Base-by-base conservation (phyloP, 2,888 invertebrate species). In the Lasius fuliginosus region DNA sequence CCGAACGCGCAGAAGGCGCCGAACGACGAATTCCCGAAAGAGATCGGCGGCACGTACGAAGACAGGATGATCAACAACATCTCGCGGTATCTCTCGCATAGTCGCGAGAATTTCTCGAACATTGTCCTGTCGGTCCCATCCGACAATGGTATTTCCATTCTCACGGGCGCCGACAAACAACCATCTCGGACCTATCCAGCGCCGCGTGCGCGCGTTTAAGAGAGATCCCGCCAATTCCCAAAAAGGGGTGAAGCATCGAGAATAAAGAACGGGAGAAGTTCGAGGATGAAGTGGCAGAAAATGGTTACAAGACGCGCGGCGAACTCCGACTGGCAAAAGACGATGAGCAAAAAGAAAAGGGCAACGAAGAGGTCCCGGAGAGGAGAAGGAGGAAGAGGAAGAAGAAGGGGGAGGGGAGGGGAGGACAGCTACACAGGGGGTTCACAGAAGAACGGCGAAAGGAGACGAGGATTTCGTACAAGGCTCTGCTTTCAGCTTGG, bases 401-500 rank as follows among this genome's bases (percentile, higher is more conserved):
- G 77, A 84, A 82, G 76, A 1, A 18, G 33, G 67, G 76, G 77
- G 67, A 82, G 85, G 82, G 81, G 79, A 68, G 84, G 82, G 56
- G 67, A 60, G 58, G 79, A 79, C 87, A 81, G 76, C 60, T 46
- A 71, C 60, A 79, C 60, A 49, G 36, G 82, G 82, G 68, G 83
- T 42, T 53, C 58, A n/a, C 56, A 83, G 82, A 76, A 79, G 62
- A 53, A 74, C 12, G 46, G 33, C 49, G 62, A 83, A 81, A 82
- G 67, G 77, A 84, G 82, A 86, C 83, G 83, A 68, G 87, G 85
- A 90, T 92, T 92, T 92, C 89, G 91, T 93, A 94, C 94, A 94
- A 93, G 93, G 92, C 90, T 93, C 92, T 93, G 94, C 94, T 94
- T 89, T 94, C 92, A 93, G 90, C 83, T 71, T 83, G 89, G 94